phyloP scores from a whole-genome alignment of 2,888 invertebrate genomes.

The Poecilus cupreus region DNA sequence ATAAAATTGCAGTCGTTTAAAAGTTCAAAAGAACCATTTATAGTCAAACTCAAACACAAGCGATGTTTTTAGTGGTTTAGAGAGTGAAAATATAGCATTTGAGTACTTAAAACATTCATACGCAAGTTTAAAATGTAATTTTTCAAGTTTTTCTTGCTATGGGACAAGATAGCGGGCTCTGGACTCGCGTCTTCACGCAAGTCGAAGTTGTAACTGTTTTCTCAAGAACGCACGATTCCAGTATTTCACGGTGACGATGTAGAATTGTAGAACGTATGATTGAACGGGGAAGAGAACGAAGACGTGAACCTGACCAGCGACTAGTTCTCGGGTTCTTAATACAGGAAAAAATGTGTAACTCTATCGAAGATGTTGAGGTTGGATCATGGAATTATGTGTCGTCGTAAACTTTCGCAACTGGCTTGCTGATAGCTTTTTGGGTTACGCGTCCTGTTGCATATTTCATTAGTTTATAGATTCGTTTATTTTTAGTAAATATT shows the following conservation, averaged over 20 bases:
- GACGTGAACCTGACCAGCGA: constrained; percentile 5
- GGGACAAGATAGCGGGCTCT: neutral
- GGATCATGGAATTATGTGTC: neutral
- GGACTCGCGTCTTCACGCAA: too few species aligned
- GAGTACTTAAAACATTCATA: neutral
- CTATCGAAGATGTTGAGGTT: neutral
- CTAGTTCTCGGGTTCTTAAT: constrained; percentile 1
- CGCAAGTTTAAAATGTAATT: neutral
- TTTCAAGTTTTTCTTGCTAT: neutral
- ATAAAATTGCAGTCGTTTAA: neutral
- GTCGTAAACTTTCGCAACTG: neutral
- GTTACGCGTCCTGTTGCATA: too few species aligned
- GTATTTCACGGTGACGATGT: constrained; percentile 41
- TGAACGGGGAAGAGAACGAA: neutral
- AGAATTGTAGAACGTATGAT: constrained; percentile 12
- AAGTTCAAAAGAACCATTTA: constrained; percentile 33
- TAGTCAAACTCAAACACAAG: neutral
- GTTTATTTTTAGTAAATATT: too few species aligned
- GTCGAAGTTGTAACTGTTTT: constrained; percentile 32
- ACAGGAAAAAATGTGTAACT: neutral
- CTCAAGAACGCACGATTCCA: constrained; percentile 23
- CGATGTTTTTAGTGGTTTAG: constrained; percentile 11
- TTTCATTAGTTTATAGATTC: too few species aligned
- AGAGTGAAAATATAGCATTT: constrained; percentile 12
- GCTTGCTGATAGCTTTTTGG: too few species aligned